Evolutionary conservation across 2,797 vertebrate genomes (phyloP), one percentile per base, ranked within the genome.

Genomic region (Dromococcyx pavoninus): DNA sequence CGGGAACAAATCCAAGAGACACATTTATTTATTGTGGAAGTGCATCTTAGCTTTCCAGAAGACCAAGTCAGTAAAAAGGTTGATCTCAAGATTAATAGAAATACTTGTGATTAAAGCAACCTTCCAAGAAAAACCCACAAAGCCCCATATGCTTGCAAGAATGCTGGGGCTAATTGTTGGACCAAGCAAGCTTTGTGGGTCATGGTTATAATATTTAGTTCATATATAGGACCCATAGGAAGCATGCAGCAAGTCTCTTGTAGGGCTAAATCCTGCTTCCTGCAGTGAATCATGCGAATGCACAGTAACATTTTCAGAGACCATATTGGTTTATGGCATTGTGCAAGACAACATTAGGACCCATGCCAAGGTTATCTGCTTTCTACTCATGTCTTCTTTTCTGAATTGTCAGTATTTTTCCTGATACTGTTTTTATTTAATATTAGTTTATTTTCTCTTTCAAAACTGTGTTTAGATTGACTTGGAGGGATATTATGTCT

Each of bases 271-370:
- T 75, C 22, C 24, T 75, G 5, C 46, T 74, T 89, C 62, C 58
- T 56, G 9, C 39, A 43, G 39, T 43, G 50, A 71, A 17, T n/a
- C 44, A 22, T 35, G 44, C 0, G 0, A 22, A 51, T 1, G 2
- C 2, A 16, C 1, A 50, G 9, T 17, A 56, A 23, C 1, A 3
- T 39, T 82, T 76, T 69, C 50, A 44, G 19, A 85, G 50, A 3
- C 8, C 35, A 1, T 43, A 32, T 16, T 61, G 17, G 11, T 65
- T 82, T 65, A 43, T 41, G 3, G 39, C 25, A 2, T 11, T n/a
- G 24, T 7, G 2, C 54, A 64, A 81, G 23, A 39, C 5, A 66
- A 18, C 3, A 15, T 11, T 17, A 56, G 21, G 21, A 66, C 6
- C 21, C 39, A 18, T n/a, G 32, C 2, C 30, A 64, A 60, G 4